Conservation (phyloP, 2,113 vertebrate species). For the Fulmarus glacialis region DNA sequence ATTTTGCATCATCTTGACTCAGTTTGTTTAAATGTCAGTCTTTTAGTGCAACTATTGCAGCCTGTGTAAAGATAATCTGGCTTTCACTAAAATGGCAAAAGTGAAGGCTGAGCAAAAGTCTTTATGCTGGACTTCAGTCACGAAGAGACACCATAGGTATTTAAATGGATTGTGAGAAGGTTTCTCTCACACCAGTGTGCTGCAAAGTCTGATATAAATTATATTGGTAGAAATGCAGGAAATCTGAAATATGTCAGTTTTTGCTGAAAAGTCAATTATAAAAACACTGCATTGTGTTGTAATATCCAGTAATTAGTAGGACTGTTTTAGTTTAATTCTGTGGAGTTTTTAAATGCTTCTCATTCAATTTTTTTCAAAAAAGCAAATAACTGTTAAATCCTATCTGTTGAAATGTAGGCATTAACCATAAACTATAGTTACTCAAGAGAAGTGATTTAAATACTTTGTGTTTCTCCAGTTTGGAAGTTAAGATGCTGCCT, state of each 20-base stretch:
- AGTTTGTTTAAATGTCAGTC: slow-evolving; percentile 42
- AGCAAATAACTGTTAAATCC: neutral
- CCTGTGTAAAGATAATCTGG: neutral
- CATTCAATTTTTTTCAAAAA: neutral
- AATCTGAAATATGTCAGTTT: neutral
- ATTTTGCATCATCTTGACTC: slow-evolving; percentile 47
- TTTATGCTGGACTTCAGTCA: neutral
- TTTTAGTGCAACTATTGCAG: neutral
- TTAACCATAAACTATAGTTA: neutral
- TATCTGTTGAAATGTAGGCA: neutral
- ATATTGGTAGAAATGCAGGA: neutral
- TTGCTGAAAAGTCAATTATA: neutral
- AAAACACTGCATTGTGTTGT: neutral
- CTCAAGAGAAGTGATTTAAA: neutral
- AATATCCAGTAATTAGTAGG: neutral
- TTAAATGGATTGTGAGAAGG: neutral
- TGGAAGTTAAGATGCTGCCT: neutral
- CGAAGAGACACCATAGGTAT: neutral
- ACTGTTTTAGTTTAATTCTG: neutral
- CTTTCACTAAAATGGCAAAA: neutral
- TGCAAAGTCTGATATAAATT: neutral
- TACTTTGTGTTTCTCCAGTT: neutral
- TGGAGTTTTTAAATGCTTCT: neutral
- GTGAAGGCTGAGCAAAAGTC: neutral
- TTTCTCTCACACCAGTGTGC: neutral